A percentile compares a stretch with the other conserved stretches of the same genome.
phyloP scores from a whole-genome alignment of 2,113 vertebrate species.

The Zosterops pallidus region DNA sequence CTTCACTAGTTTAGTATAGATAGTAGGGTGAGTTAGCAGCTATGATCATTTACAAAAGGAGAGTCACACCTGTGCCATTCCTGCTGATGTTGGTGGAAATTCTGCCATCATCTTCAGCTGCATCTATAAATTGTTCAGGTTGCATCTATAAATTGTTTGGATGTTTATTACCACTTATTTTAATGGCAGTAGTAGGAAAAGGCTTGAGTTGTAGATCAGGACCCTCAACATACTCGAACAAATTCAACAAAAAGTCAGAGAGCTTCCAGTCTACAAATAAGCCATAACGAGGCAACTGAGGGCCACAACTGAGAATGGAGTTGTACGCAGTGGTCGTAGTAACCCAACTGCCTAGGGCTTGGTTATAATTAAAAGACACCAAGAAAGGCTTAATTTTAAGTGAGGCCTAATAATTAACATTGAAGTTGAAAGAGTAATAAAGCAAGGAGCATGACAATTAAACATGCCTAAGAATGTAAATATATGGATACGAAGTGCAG shows the following conservation, averaged over 20 bases:
- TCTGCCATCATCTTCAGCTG: background rate
- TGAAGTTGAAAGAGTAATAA: constrained; percentile 51
- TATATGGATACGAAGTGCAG: constrained; percentile 28
- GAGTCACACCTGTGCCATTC: background rate
- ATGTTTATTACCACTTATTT: background rate
- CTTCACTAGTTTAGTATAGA: background rate
- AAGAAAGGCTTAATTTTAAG: constrained; percentile 35
- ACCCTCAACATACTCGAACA: background rate
- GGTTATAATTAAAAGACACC: constrained; percentile 29
- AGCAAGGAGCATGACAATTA: constrained; percentile 36
- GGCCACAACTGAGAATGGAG: background rate
- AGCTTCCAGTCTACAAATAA: background rate
- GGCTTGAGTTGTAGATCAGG: background rate
- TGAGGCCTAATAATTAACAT: background rate
- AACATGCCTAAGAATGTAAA: constrained; percentile 50
- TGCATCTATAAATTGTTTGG: background rate
- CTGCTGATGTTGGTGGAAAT: background rate
- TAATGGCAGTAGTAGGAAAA: background rate
- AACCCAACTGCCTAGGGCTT: constrained; percentile 11
- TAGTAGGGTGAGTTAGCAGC: background rate
- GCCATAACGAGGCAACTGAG: background rate
- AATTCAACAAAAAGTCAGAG: background rate
- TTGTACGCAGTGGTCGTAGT: background rate
- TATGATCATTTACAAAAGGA: background rate
- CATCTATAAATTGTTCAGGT: background rate